Conservation (phyloP, 1,140 invertebrate genomes). For the Theocolax elegans region DNA sequence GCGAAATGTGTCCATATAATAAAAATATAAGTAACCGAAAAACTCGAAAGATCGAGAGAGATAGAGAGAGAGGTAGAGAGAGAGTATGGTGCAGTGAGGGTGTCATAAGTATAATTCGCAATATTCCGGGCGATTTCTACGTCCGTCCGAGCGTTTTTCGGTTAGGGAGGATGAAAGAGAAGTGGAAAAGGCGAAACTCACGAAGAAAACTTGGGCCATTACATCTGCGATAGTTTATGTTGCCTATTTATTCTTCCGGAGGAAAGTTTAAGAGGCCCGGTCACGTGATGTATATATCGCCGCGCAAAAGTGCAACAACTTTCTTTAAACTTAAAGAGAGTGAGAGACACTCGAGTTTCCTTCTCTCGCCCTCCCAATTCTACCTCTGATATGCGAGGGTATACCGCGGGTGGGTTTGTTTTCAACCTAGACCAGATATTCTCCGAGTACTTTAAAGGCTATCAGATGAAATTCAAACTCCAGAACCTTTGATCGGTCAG, state of each 20-base stretch:
- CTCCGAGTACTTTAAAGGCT: not conserved
- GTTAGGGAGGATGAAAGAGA: not conserved
- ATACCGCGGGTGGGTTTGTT: not conserved
- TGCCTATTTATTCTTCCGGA: slow-evolving; percentile 11
- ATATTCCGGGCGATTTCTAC: not conserved
- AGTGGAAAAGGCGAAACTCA: not conserved
- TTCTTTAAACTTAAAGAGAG: not conserved
- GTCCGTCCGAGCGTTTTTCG: not conserved
- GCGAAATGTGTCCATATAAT: no score
- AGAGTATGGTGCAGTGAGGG: no score
- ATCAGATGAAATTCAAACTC: no score
- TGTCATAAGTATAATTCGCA: not conserved
- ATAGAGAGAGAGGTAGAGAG: no score
- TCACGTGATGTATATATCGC: not conserved
- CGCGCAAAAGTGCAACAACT: not conserved
- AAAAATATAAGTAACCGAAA: no score
- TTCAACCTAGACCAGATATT: not conserved
- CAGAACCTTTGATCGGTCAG: no score
- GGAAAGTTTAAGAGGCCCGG: slow-evolving; percentile 21
- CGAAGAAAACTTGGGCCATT: not conserved
- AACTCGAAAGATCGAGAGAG: no score
- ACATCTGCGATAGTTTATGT: slow-evolving; percentile 17
- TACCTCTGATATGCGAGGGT: not conserved
- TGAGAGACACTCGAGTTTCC: not conserved
- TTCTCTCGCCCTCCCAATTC: not conserved